Percentiles rank a stretch among this genome's conserved stretches.
Evolutionary conservation across 2,113 vertebrate genomes (phyloP).

Genomic region (Entomyzon cyanotis): DNA sequence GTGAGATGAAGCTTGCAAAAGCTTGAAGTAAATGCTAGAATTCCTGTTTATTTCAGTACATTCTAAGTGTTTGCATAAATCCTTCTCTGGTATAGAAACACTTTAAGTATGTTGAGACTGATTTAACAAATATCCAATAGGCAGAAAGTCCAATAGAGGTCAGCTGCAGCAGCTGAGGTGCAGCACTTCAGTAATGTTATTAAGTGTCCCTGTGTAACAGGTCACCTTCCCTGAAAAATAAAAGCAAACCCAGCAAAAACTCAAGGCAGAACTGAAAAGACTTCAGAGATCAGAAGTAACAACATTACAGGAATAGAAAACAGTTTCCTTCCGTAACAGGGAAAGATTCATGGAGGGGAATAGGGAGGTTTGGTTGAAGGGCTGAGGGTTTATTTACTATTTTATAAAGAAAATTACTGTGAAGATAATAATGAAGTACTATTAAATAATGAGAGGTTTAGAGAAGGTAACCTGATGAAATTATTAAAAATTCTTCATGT

Average conservation of each 20-base stretch:
- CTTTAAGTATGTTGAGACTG: background rate
- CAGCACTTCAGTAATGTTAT: background rate
- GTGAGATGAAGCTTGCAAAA: background rate
- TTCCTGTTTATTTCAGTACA: background rate
- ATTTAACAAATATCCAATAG: background rate
- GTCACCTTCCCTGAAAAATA: background rate
- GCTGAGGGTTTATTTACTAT: background rate
- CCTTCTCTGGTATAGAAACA: background rate
- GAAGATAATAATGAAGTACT: background rate
- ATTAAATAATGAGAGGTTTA: background rate
- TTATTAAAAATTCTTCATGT: background rate
- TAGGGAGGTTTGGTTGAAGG: background rate
- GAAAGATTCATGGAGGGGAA: background rate
- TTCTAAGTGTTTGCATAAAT: background rate
- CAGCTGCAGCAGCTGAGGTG: background rate
- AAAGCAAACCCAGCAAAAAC: background rate
- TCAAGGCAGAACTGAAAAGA: background rate
- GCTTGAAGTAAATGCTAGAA: background rate
- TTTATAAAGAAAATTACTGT: background rate
- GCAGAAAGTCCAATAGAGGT: background rate
- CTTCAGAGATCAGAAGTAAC: background rate
- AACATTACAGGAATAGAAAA: background rate
- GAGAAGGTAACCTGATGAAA: background rate
- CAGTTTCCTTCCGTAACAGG: background rate
- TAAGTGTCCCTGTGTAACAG: background rate